A percentile compares a stretch with the other conserved stretches of the same genome.
Conservation (phyloP, 2,888 invertebrate species). For the Cephus pygmeus region DNA sequence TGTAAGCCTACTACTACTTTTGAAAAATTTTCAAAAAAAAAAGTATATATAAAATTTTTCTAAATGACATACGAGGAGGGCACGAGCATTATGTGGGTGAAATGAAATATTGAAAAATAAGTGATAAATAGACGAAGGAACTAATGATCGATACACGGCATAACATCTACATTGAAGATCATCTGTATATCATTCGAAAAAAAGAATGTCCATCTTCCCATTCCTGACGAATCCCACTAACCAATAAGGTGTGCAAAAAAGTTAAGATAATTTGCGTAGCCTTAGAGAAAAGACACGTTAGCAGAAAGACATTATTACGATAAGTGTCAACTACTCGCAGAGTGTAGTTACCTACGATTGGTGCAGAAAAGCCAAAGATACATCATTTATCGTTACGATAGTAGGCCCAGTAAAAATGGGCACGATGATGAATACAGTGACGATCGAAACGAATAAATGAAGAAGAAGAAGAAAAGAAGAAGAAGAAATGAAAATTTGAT, state of each 20-base stretch:
- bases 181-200: neutral
- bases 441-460: neutral
- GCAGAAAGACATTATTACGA: neutral
- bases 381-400: neutral
- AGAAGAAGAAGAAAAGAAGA: neutral
- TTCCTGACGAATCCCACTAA: neutral
- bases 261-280: neutral
- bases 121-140: neutral
- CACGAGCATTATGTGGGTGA: neutral
- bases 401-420: neutral
- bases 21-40: neutral
- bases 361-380: conserved; percentile 35
- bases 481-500: neutral
- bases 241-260: neutral
- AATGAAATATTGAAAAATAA: neutral
- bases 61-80: neutral
- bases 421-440: neutral
- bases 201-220: neutral
- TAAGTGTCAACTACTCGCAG: neutral
- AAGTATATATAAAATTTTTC: neutral
- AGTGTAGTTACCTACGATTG: neutral
- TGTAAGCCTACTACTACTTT: neutral
- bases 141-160: neutral
- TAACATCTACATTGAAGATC: neutral
- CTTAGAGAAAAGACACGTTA: neutral